Percentiles rank a stretch among this genome's conserved stretches.
Conservation (phyloP, 2,888 invertebrate genomes). For the Loripinus fragilis region DNA sequence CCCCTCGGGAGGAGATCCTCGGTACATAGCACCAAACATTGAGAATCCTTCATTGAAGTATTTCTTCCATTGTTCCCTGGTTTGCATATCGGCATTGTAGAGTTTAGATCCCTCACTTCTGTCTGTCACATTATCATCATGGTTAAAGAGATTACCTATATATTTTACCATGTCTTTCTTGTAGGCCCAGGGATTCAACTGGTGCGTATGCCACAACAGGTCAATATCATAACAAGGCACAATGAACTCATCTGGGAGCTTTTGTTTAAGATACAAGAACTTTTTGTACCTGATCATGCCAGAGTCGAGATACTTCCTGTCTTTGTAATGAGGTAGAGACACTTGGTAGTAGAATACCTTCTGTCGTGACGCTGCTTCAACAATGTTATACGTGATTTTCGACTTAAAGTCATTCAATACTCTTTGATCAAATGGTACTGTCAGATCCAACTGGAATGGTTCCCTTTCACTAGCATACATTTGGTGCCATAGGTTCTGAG, state of each 20-base stretch:
- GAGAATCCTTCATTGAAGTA: constrained; percentile 82
- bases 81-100: constrained; percentile 81
- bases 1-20: constrained; percentile 83
- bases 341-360: constrained; percentile 84
- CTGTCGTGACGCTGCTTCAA: constrained; percentile 83
- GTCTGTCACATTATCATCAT: constrained; percentile 84
- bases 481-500: constrained; percentile 66
- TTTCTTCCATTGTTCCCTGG: constrained; percentile 83
- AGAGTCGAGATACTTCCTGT: constrained; percentile 81
- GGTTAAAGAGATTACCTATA: constrained; percentile 82
- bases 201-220: constrained; percentile 84
- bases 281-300: constrained; percentile 82
- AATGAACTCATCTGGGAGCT: constrained; percentile 83
- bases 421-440: constrained; percentile 27
- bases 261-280: constrained; percentile 83
- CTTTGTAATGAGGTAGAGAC: constrained; percentile 84
- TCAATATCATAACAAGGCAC: constrained; percentile 85
- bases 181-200: constrained; percentile 81
- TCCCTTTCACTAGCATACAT: constrained; percentile 56
- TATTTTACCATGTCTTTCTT: constrained; percentile 73
- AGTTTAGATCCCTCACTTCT: constrained; percentile 83
- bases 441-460: constrained; percentile 65
- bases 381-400: constrained; percentile 81
- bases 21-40: constrained; percentile 84
- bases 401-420: constrained; percentile 32